Percentiles rank a stretch among this genome's conserved stretches.
phyloP scores from a whole-genome alignment of 2,888 invertebrate genomes.

The Selenia dentaria region DNA sequence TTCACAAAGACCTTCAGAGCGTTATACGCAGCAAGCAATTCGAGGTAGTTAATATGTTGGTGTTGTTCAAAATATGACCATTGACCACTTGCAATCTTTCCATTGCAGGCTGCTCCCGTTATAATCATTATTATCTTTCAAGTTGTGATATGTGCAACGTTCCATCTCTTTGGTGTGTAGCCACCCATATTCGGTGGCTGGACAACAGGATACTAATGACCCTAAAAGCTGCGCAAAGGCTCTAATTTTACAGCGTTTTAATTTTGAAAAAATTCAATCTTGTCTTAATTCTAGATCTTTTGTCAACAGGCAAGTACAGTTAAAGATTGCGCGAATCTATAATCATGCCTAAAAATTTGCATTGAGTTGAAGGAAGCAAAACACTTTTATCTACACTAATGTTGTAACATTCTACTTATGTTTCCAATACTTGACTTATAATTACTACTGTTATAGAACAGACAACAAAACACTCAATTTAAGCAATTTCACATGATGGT shows the following conservation, averaged over 20 bases:
- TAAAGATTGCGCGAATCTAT: constrained; percentile 1
- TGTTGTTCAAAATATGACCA: background rate
- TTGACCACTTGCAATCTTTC: background rate
- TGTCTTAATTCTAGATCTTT: constrained; percentile 22
- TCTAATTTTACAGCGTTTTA: no score
- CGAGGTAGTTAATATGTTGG: background rate
- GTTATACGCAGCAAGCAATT: background rate
- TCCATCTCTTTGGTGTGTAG: constrained; percentile 41
- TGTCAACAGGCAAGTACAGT: background rate
- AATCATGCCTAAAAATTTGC: constrained; percentile 18
- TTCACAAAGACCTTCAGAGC: background rate
- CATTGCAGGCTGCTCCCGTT: constrained; percentile 6
- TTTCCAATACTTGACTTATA: no score
- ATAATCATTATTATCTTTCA: background rate
- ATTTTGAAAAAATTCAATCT: constrained; percentile 21
- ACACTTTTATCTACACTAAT: no score
- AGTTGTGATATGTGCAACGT: constrained; percentile 26
- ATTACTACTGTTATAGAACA: no score
- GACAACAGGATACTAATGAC: constrained; percentile 31
- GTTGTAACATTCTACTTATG: no score
- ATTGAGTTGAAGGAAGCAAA: no score
- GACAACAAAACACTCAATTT: no score
- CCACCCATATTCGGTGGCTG: constrained; percentile 43
- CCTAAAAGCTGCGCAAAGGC: constrained; percentile 32
- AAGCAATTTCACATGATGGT: no score